Evolutionary conservation across 53 echinoderm and acorn worm species (phyloP), one percentile per base, ranked within the genome.

Genomic region (Apostichopus leukothele): DNA sequence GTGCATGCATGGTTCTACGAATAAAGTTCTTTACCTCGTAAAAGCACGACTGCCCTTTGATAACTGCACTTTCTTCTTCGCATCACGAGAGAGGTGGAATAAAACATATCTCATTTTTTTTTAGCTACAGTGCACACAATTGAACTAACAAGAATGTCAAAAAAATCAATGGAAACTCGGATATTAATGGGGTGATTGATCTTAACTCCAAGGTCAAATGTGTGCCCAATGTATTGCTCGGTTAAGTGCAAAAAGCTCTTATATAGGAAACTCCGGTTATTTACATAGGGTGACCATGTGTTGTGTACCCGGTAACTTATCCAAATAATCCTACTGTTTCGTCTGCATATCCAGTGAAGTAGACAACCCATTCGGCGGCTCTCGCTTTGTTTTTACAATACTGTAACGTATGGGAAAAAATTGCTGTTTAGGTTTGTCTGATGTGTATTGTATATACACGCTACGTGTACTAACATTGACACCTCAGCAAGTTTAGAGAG

Each of bases 271-370:
- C 79, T 79, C 51, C 50, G 79, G 79, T 79, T 79, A 51, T 79
- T 79, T 79, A 79, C 79, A 50, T 79, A 79, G 79, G 50, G 52
- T 79, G 79, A 79, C 79, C 79, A 79, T 79, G 79, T 79, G 79
- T 79, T 79, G 53, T 79, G 51, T 53, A 52, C 79, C 79, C 50
- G 53, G 79, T 13, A 79, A 79, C 50, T 53, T 79, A 79, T 79
- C 79, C 79, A 79, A 79, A 79, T 79, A 79, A 79, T 51, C 79
- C 14, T 51, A 52, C n/a, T 79, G 52, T 79, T 26, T 79, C 79
- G 79, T 51, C 51, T 79, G 79, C 39, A 19, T 52, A n/a, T 79
- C 13, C 14, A 52, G 77, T 77, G 77, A 52, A 53, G n/a, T 79
- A 51, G 12, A 79, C 12, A 79, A 19, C 63, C 79, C 52, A 79